phyloP scores from a whole-genome alignment of 2,113 vertebrate species.

The Cochlearius cochlearius region DNA sequence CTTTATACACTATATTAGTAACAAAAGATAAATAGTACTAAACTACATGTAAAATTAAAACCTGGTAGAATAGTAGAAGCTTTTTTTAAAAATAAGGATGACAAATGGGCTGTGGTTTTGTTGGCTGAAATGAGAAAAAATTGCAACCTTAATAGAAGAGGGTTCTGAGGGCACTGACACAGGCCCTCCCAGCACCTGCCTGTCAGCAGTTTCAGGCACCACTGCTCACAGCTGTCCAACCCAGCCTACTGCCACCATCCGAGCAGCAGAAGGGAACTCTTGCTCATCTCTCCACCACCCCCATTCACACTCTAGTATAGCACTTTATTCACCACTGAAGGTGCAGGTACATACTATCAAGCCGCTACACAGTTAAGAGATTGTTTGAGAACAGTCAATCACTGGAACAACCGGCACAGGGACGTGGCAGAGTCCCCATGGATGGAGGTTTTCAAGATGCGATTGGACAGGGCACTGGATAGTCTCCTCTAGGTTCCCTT shows the following conservation, averaged over 20 bases:
- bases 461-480: accelerated
- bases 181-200: background rate
- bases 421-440: accelerated
- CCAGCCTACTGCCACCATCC: background rate
- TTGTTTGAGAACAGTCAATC: background rate
- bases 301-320: background rate
- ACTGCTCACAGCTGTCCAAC: background rate
- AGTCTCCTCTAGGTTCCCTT: background rate
- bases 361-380: background rate
- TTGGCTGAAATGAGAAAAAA: background rate
- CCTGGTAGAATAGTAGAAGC: background rate
- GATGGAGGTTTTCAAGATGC: background rate
- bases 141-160: background rate
- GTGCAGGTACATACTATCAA: background rate
- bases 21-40: background rate
- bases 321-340: background rate
- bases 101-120: background rate
- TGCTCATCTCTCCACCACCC: background rate
- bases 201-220: background rate
- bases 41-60: background rate
- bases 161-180: background rate
- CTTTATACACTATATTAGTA: background rate
- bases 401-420: background rate
- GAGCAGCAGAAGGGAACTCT: background rate
- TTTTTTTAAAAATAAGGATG: background rate